A percentile compares a stretch with the other conserved stretches of the same genome.
These are phyloP conservation scores for Invenusta paracnida DNA, from an alignment of 2,888 invertebrate species.

Conservation along the genomic window DNA sequence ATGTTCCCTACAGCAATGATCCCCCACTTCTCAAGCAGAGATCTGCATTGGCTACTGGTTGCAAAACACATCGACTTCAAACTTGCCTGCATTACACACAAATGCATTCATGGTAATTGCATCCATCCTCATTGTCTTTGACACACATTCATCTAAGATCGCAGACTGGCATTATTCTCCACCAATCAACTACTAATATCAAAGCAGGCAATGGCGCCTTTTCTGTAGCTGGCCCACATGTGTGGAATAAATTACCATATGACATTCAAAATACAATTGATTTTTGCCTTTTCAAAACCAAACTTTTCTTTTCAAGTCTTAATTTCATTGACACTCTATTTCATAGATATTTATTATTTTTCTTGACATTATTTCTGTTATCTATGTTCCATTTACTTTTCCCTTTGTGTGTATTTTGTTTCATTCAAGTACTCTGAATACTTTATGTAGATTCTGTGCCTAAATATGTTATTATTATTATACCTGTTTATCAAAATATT, in stretches of 20 bases:
- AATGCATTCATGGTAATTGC: neutral
- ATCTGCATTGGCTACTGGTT: neutral
- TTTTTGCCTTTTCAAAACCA: neutral
- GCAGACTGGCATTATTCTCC: slow-evolving; percentile 1
- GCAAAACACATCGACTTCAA: neutral
- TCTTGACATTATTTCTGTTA: too few species aligned
- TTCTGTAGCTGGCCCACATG: neutral
- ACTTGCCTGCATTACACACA: neutral
- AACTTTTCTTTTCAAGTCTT: neutral
- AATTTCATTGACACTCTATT: neutral
- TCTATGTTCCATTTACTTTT: too few species aligned
- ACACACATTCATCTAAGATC: neutral
- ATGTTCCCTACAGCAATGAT: neutral
- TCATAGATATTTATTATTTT: neutral
- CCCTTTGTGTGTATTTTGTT: too few species aligned
- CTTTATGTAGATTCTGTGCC: too few species aligned
- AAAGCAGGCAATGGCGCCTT: neutral
- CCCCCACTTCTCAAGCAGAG: neutral
- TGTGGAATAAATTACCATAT: neutral
- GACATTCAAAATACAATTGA: too few species aligned
- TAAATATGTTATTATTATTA: too few species aligned
- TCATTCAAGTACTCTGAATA: too few species aligned
- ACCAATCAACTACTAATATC: neutral
- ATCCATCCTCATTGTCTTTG: neutral
- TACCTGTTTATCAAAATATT: too few species aligned